phyloP scores from a whole-genome alignment of 2,113 vertebrate species.

The Dasyornis broadbenti region DNA sequence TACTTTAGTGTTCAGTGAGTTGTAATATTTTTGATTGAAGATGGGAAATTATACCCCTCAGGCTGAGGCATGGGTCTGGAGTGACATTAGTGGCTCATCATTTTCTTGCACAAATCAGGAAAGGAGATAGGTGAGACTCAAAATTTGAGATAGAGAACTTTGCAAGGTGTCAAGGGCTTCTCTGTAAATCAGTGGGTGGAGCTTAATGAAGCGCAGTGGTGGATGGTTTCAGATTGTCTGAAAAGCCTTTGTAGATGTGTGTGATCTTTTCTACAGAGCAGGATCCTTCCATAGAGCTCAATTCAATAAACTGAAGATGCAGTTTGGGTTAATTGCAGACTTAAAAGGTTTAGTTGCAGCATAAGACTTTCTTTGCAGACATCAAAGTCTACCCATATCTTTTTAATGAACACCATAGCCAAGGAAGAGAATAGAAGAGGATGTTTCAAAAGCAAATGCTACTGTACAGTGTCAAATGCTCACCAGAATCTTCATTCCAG shows the following conservation, averaged over 20 bases:
- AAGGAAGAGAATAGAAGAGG: neutral
- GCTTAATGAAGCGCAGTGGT: neutral
- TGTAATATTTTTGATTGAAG: neutral
- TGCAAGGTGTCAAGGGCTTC: neutral
- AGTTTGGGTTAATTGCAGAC: neutral
- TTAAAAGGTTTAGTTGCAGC: neutral
- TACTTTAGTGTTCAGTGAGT: neutral
- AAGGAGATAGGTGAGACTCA: neutral
- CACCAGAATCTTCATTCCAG: neutral
- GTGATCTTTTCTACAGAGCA: neutral
- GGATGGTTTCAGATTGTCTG: neutral
- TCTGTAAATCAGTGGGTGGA: neutral
- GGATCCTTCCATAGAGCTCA: neutral
- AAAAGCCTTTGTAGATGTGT: neutral
- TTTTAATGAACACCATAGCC: neutral
- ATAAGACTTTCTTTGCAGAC: neutral
- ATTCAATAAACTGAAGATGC: neutral
- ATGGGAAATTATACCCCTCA: neutral
- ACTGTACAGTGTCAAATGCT: neutral
- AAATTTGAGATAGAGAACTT: neutral
- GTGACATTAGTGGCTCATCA: neutral
- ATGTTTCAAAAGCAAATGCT: neutral
- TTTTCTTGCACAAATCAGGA: neutral
- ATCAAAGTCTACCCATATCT: neutral
- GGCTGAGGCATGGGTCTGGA: neutral